Conservation (phyloP, 2,113 vertebrate species). For the Syngnathus floridae region DNA sequence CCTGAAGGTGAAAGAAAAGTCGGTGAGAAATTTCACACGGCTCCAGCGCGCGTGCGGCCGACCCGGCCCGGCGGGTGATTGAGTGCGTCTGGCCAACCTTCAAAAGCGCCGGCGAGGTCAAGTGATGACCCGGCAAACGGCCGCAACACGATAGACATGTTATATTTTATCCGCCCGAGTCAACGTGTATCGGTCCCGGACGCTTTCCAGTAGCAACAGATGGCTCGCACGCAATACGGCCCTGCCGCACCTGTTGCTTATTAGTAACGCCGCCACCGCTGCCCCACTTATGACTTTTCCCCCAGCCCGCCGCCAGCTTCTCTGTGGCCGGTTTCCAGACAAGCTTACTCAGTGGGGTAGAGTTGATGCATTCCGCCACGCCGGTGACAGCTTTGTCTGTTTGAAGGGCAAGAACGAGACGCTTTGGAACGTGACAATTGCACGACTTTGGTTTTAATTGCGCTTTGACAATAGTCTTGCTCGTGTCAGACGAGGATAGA, state of each 20-base stretch:
- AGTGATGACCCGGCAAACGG: constrained; percentile 50
- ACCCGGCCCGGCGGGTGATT: constrained; percentile 16
- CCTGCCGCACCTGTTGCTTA: constrained; percentile 65
- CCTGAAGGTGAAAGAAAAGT: constrained; percentile 63
- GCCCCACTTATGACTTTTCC: constrained; percentile 43
- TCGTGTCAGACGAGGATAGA: neutral
- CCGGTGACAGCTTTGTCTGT: constrained; percentile 43
- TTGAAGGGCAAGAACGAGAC: constrained; percentile 39
- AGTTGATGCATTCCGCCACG: constrained; percentile 56
- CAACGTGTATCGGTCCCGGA: constrained; percentile 44
- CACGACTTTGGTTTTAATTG: neutral
- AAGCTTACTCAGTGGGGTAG: constrained; percentile 42
- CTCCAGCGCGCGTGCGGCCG: constrained; percentile 5
- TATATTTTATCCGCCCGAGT: constrained; percentile 56
- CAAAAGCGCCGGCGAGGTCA: constrained; percentile 55
- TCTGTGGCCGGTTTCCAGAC: constrained; percentile 22
- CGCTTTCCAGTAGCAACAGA: constrained; percentile 49
- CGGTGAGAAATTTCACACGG: neutral
- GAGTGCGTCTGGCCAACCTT: constrained; percentile 42
- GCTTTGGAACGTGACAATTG: neutral
- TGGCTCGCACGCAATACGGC: constrained; percentile 48
- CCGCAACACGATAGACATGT: constrained; percentile 40
- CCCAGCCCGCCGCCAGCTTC: constrained; percentile 20
- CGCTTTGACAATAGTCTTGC: neutral
- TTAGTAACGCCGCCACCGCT: constrained; percentile 61